These are phyloP conservation scores for Seira sanloemensis DNA, from an alignment of 2,888 invertebrate genomes.

Conservation along the genomic window DNA sequence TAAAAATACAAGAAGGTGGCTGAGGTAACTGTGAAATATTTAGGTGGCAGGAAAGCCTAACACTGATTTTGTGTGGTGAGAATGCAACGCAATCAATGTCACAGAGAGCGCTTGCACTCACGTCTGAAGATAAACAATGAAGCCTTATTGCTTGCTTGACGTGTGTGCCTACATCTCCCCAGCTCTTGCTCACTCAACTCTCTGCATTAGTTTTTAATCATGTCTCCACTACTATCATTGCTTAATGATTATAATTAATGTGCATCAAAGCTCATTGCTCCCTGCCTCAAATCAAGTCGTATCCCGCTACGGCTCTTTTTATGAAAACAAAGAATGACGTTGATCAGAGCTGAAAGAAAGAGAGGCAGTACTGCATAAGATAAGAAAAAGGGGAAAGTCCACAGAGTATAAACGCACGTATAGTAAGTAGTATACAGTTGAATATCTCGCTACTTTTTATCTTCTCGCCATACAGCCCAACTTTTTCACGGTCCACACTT, in stretches of 20 bases:
- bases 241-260: constrained; percentile 38
- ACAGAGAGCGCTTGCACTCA: neutral
- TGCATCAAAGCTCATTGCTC: neutral
- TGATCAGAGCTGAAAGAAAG: constrained; percentile 19
- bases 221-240: neutral
- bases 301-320: neutral
- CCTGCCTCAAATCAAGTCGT: too few species aligned
- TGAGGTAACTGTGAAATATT: constrained; percentile 3
- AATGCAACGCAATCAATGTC: constrained; percentile 14
- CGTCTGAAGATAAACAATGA: constrained; percentile 6
- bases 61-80: neutral
- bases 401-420: neutral
- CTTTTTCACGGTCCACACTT: neutral
- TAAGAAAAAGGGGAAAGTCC: constrained; percentile 24
- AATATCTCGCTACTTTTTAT: neutral
- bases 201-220: too few species aligned
- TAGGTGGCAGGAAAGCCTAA: neutral
- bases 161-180: too few species aligned
- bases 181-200: too few species aligned
- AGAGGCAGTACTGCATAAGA: constrained; percentile 23
- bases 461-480: neutral
- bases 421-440: neutral
- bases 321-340: constrained; percentile 10
- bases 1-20: constrained; percentile 1
- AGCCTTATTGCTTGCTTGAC: neutral